These are phyloP conservation scores for Acipenser ruthenus DNA, from an alignment of 2,797 vertebrate genomes.

Conservation along the genomic window DNA sequence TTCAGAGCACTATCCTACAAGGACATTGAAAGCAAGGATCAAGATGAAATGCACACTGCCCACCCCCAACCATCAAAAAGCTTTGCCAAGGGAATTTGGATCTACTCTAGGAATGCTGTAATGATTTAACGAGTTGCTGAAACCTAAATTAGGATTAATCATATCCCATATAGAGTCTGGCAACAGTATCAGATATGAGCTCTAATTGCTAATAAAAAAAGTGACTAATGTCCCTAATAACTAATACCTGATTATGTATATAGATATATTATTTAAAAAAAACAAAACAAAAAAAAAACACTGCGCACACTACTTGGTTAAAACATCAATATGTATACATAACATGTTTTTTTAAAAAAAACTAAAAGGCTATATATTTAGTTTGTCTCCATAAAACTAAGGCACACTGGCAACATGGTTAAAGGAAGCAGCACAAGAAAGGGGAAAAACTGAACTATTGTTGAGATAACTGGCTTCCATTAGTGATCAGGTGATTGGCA, in stretches of 20 bases:
- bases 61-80: neutral
- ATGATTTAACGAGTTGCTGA: constrained; percentile 20
- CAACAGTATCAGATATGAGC: constrained; percentile 10
- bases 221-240: no score
- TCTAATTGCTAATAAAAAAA: no score
- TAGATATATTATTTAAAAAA: no score
- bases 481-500: constrained; percentile 73
- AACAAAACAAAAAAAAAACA: no score
- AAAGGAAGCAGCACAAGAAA: constrained; percentile 29
- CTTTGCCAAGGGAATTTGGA: neutral
- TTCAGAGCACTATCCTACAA: constrained; percentile 15
- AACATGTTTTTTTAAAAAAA: no score
- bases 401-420: constrained; percentile 18
- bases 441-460: constrained; percentile 44
- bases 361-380: no score
- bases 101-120: neutral
- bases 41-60: constrained; percentile 1
- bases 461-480: constrained; percentile 79
- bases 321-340: no score
- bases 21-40: neutral
- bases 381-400: neutral
- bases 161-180: constrained; percentile 19
- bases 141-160: constrained; percentile 7
- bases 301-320: no score
- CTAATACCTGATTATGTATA: no score